phyloP scores from a whole-genome alignment of 1,140 invertebrate species.

The Drosophila arawakana region DNA sequence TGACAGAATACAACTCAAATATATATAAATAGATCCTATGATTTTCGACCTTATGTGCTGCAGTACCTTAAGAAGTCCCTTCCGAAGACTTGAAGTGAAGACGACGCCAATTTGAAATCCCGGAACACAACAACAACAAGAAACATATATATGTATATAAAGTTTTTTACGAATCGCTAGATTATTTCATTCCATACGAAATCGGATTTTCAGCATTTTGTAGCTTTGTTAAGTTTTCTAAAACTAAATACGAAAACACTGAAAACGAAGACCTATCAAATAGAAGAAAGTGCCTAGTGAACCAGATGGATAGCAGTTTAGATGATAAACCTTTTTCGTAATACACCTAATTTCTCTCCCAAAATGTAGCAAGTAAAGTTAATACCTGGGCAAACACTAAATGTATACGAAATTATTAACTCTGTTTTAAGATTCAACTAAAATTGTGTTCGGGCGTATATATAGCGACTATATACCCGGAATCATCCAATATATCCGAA shows the following conservation, averaged over 20 bases:
- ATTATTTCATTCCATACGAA: not conserved
- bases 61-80: constrained; percentile 62
- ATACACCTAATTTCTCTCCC: constrained; percentile 19
- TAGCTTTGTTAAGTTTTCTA: constrained; percentile 26
- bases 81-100: constrained; percentile 15
- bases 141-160: constrained; percentile 13
- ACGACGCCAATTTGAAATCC: constrained; percentile 35
- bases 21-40: constrained; percentile 21
- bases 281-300: constrained; percentile 76
- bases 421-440: too few relatives aligned
- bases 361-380: not conserved
- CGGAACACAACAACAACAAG: constrained; percentile 16
- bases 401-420: constrained; percentile 48
- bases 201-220: not conserved
- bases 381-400: constrained; percentile 28
- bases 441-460: not conserved
- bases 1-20: not conserved
- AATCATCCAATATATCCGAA: not conserved
- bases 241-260: not conserved
- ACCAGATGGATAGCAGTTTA: constrained; percentile 48
- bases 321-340: constrained; percentile 14
- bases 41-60: constrained; percentile 54
- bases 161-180: not conserved
- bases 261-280: constrained; percentile 33
- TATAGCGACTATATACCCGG: not conserved